Percentiles rank a stretch among this genome's conserved stretches.
Conservation (phyloP, 2,888 invertebrate species). For the Tetragonula carbonaria region DNA sequence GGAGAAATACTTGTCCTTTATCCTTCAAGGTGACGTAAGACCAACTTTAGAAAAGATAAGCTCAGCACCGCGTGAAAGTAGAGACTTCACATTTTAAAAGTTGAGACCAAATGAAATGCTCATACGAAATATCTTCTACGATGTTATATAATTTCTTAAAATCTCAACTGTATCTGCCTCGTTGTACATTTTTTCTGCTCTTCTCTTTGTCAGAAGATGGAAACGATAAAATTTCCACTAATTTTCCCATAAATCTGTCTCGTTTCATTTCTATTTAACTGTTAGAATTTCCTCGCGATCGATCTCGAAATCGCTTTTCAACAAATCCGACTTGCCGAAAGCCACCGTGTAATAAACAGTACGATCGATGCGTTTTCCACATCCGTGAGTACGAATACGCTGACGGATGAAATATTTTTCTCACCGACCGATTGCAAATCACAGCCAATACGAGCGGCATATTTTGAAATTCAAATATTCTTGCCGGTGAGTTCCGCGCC, state of each 20-base stretch:
- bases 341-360: slow-evolving; percentile 18
- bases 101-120: too few species aligned
- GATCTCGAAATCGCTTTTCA: background rate
- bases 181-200: background rate
- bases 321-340: background rate
- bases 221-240: background rate
- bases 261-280: too few species aligned
- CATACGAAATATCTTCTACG: too few species aligned
- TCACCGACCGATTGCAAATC: slow-evolving; percentile 19
- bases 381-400: slow-evolving; percentile 42
- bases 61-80: too few species aligned
- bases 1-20: too few species aligned
- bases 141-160: too few species aligned
- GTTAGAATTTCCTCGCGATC: background rate
- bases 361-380: slow-evolving; percentile 56
- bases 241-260: background rate
- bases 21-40: too few species aligned
- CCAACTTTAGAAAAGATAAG: too few species aligned
- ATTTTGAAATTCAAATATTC: slow-evolving; percentile 50
- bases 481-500: background rate
- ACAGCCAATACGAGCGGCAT: slow-evolving; percentile 16
- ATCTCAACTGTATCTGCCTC: too few species aligned
- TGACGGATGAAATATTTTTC: slow-evolving; percentile 52
- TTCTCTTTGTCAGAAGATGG: background rate
- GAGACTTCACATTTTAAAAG: too few species aligned